Evolutionary conservation across 2,113 vertebrate genomes (phyloP), one percentile per base, ranked within the genome.

Genomic region (Clarias magur): DNA sequence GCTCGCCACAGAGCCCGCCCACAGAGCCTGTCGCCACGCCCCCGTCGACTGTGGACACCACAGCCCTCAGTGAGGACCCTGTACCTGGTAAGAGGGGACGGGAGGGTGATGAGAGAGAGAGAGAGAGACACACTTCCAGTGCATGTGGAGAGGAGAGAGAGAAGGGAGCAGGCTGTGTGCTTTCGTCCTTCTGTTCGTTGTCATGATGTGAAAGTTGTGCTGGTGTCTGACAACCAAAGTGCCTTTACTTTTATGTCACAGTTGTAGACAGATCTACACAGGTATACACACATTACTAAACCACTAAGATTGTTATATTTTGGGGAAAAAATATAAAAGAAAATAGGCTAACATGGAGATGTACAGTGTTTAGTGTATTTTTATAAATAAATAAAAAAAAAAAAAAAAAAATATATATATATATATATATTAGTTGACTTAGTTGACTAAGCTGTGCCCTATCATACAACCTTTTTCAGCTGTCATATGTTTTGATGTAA

Each of bases 11-110:
- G 79, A 94, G 92, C 70, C 92, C 95, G 3, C 91, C 93, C 3
- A 89, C 92, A 0, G 94, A 95, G 13, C 92, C 94, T 76, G 84
- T 94, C 12, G 89, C 86, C 78, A 80, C 94, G n/a, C 94, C 95
- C 60, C 95, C 95, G 0, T 96, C 96, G 85, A 96, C 95, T 21
- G 95, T 96, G 12, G 95, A 95, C 93, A 96, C 96, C 0, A 95
- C 96, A 1, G 96, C 95, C 13, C 90, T 96, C 85, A 96, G 90
- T 53, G 95, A 95, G 86, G 95, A 95, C 88, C 93, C 95, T 16
- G 84, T 93, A 11, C 93, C 93, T 62, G 79, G 79, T 81, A 62
- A 6, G 95, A 93, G 10, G 94, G 95, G 94, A 90, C 93, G 94
- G 56, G 38, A 75, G 62, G 60, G 87, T 21, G 38, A 30, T 6